These are phyloP conservation scores for Shinisaurus crocodilurus DNA, from an alignment of 2,113 vertebrate species.

Conservation along the genomic window DNA sequence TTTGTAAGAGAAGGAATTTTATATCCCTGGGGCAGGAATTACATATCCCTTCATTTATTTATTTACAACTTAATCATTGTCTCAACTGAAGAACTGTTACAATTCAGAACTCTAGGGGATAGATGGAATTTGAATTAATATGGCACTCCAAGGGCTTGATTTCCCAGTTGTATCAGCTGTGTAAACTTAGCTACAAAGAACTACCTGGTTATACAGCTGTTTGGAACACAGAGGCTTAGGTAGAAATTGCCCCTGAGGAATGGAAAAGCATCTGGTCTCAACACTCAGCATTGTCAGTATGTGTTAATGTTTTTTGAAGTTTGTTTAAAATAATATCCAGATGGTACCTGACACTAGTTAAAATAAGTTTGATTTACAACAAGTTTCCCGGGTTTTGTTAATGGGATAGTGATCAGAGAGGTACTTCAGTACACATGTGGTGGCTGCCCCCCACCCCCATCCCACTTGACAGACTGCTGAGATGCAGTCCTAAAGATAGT, in stretches of 20 bases:
- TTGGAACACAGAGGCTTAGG: neutral
- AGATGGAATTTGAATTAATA: conserved; percentile 6
- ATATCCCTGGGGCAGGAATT: neutral
- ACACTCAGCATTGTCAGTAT: neutral
- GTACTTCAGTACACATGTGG: neutral
- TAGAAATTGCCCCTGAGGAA: neutral
- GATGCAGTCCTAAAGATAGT: neutral
- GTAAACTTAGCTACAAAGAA: neutral
- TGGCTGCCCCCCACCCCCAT: too few relatives aligned
- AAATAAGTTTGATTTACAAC: neutral
- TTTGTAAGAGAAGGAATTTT: neutral
- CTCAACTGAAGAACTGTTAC: neutral
- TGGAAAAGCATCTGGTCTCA: neutral
- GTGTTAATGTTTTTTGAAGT: neutral
- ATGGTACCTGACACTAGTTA: neutral
- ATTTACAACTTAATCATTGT: neutral
- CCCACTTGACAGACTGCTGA: neutral
- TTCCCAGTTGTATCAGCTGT: neutral
- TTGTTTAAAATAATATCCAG: neutral
- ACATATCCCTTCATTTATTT: neutral
- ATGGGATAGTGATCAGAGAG: too few relatives aligned
- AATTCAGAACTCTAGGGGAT: neutral
- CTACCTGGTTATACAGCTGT: neutral
- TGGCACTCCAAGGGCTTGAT: neutral
- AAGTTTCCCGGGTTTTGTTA: neutral